These are phyloP conservation scores for Poecilia latipinna DNA, from an alignment of 2,113 vertebrate species.

Conservation along the genomic window DNA sequence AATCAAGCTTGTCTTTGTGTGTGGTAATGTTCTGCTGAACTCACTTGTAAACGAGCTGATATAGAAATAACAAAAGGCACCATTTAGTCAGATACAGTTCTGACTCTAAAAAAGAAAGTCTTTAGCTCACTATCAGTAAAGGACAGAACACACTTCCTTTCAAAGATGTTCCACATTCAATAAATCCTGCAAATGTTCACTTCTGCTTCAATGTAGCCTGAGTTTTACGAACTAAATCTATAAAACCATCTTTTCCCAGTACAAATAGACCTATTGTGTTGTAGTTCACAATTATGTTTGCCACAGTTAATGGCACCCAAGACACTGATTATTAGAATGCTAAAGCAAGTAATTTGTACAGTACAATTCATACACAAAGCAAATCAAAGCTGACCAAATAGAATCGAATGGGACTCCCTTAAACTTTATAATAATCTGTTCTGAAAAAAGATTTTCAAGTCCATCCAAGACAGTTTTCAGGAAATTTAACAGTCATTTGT, in stretches of 20 bases:
- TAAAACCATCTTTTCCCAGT: no score
- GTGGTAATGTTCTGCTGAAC: conserved; percentile 28
- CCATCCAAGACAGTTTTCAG: conserved; percentile 53
- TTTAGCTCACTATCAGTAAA: conserved; percentile 61
- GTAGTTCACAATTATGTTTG: not conserved
- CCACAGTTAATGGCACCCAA: no score
- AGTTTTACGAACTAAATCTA: no score
- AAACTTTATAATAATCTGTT: conserved; percentile 68
- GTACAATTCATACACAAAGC: no score
- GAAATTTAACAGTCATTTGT: conserved; percentile 70
- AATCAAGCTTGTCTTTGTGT: conserved; percentile 4
- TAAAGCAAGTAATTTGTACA: no score
- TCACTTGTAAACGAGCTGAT: conserved; percentile 49
- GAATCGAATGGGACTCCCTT: conserved; percentile 67
- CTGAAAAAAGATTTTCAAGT: conserved; percentile 68
- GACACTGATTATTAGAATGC: no score
- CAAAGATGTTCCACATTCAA: conserved; percentile 56
- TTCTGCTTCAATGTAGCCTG: no score
- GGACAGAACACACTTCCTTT: conserved; percentile 60
- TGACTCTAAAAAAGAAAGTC: conserved; percentile 50
- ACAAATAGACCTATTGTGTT: no score
- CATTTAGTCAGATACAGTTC: conserved; percentile 49
- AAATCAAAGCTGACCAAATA: conserved; percentile 27
- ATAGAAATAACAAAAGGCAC: conserved; percentile 28
- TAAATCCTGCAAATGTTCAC: conserved; percentile 43